Evolutionary conservation across 2,888 invertebrate species (phyloP), one percentile per base, ranked within the genome.

Genomic region (Polymixis lichenea): DNA sequence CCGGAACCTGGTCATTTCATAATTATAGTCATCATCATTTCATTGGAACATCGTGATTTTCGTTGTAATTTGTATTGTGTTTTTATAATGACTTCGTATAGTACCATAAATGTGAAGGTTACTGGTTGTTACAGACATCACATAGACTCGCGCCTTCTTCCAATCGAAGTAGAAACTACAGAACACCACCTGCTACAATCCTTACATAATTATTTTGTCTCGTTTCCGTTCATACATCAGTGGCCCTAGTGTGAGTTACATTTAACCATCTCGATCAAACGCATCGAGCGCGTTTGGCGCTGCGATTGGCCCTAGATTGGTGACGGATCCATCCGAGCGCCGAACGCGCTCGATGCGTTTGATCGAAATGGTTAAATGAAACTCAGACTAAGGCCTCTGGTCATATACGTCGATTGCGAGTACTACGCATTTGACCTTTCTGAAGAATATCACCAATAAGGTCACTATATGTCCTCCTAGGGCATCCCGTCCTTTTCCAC

Each of bases 31-130:
- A 78, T 78, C 60, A 80, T 66, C 66, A 83, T 84, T 82, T 77
- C 77, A 85, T 82, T 70, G 49, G 38, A 75, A 60, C 62, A 64
- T 75, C 19, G 71, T 81, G 53, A 86, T 86, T 86, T 84, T 74
- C 49, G 38, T 53, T 19, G 75, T 80, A 77, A 85, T 85, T 85
- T 83, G 80, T 80, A 75, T 82, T 80, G 49, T 61, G 22, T 66
- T 22, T n/a, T 32, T 49, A 15, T 66, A 64, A 64, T 64, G 64
- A 43, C n/a, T 43, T 25, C 11, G 43, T 64, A 46, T 25, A 25
- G 53, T 62, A 43, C 11, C 49, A 56, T 66, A 53, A 19, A 13
- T 60, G 46, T 68, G 70, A 84, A 84, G 81, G 85, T 75, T 77
- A 67, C 8, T 46, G 15, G 60, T 53, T n/a, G n/a, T n/a, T n/a